These are phyloP conservation scores for Macrotis lagotis DNA, from an alignment of 2,113 vertebrate genomes.

Conservation along the genomic window DNA sequence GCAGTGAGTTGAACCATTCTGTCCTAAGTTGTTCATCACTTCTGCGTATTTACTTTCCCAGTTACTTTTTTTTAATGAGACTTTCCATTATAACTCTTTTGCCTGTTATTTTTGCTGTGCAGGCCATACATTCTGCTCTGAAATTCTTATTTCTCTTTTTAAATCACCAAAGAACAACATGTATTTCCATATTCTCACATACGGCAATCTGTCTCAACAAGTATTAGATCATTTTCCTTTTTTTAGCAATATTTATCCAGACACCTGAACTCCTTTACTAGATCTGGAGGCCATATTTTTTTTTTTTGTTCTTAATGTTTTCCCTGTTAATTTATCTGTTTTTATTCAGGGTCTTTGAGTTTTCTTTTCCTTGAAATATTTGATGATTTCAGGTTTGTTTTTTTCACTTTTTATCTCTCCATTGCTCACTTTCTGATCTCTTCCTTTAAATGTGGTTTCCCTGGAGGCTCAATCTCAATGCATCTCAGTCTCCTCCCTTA, in stretches of 20 bases:
- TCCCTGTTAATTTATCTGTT: not conserved
- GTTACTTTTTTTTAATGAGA: not conserved
- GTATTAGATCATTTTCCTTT: not conserved
- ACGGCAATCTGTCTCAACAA: too few relatives aligned
- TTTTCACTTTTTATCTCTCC: not conserved
- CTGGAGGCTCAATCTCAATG: not conserved
- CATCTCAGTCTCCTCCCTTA: not conserved
- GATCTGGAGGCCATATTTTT: not conserved
- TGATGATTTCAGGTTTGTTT: not conserved
- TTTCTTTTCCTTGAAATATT: not conserved
- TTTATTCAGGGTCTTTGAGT: not conserved
- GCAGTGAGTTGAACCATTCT: not conserved
- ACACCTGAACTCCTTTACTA: not conserved
- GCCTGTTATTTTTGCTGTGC: not conserved
- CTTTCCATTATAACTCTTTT: not conserved
- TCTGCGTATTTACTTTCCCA: not conserved
- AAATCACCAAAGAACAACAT: too few relatives aligned
- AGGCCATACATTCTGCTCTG: too few relatives aligned
- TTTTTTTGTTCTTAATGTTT: not conserved
- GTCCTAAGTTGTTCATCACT: not conserved
- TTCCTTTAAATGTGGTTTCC: not conserved
- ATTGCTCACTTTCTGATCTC: not conserved
- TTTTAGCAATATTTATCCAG: not conserved
- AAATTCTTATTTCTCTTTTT: too few relatives aligned
- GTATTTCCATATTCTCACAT: not conserved